Evolutionary conservation across 2,113 vertebrate genomes (phyloP).

Genomic region (Halichoerus grypus): DNA sequence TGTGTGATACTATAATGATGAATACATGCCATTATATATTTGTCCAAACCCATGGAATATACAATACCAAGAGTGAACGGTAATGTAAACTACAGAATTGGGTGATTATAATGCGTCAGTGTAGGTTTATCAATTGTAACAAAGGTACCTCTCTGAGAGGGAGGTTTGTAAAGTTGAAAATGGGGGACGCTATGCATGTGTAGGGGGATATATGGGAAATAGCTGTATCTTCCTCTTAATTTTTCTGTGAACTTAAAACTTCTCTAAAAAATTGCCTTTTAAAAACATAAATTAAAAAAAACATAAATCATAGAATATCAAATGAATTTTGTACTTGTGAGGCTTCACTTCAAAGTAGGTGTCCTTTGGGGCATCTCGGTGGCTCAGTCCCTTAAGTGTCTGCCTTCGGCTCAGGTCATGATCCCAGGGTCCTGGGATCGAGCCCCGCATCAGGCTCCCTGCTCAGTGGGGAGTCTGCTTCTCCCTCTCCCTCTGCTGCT

Average conservation of each 20-base stretch:
- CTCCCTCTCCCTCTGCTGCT: background rate
- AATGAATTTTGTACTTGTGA: background rate
- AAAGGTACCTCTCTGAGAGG: background rate
- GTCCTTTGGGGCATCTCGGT: background rate
- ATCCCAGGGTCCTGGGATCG: background rate
- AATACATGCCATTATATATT: background rate
- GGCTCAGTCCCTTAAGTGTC: background rate
- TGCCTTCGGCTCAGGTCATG: background rate
- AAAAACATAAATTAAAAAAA: background rate
- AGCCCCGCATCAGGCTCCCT: background rate
- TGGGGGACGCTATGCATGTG: background rate
- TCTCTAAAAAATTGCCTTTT: background rate
- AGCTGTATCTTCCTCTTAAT: background rate
- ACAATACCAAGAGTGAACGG: background rate
- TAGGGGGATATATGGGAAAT: background rate
- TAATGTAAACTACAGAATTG: background rate
- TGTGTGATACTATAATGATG: background rate
- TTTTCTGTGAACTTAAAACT: background rate
- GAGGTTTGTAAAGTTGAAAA: background rate
- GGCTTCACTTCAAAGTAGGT: background rate
- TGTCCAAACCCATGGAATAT: background rate
- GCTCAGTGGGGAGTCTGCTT: background rate
- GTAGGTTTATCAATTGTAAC: background rate
- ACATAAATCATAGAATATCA: background rate
- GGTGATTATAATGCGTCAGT: background rate